Conservation (phyloP, 2,113 vertebrate species). For the Bubo scandiacus region DNA sequence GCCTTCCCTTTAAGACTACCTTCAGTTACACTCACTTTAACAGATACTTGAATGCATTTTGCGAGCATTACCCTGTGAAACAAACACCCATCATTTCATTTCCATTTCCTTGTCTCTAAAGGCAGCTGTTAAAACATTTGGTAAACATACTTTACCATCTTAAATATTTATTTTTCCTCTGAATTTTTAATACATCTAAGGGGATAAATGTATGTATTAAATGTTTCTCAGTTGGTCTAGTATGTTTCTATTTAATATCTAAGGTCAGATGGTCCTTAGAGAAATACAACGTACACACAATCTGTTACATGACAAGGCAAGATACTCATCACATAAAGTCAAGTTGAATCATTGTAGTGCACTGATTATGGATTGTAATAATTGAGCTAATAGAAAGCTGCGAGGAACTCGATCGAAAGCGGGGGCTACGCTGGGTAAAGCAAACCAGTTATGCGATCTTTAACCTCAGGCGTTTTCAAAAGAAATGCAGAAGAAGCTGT, state of each 20-base stretch:
- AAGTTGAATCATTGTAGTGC: slow-evolving; percentile 71
- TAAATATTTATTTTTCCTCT: slow-evolving; percentile 84
- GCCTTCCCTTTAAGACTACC: background rate
- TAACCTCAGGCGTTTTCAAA: background rate
- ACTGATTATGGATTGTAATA: slow-evolving; percentile 66
- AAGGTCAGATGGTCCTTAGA: slow-evolving; percentile 82
- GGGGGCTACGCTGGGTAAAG: background rate
- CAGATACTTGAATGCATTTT: slow-evolving; percentile 49
- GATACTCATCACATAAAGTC: slow-evolving; percentile 76
- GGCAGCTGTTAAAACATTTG: slow-evolving; percentile 79
- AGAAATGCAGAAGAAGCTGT: background rate
- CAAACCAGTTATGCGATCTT: background rate
- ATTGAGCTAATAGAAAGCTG: slow-evolving; percentile 56
- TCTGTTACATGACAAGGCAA: slow-evolving; percentile 82
- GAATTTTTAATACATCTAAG: slow-evolving; percentile 80
- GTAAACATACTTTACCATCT: slow-evolving; percentile 81
- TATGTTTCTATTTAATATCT: slow-evolving; percentile 81
- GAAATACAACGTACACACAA: slow-evolving; percentile 81
- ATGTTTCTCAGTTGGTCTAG: slow-evolving; percentile 81
- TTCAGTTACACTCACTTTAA: slow-evolving; percentile 4
- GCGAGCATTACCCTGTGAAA: slow-evolving; percentile 54
- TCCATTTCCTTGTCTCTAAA: slow-evolving; percentile 72
- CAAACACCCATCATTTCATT: slow-evolving; percentile 68
- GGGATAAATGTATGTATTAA: slow-evolving; percentile 78
- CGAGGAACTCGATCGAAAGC: background rate